Conservation (phyloP, 2,888 invertebrate species). For the Volucella inflata region DNA sequence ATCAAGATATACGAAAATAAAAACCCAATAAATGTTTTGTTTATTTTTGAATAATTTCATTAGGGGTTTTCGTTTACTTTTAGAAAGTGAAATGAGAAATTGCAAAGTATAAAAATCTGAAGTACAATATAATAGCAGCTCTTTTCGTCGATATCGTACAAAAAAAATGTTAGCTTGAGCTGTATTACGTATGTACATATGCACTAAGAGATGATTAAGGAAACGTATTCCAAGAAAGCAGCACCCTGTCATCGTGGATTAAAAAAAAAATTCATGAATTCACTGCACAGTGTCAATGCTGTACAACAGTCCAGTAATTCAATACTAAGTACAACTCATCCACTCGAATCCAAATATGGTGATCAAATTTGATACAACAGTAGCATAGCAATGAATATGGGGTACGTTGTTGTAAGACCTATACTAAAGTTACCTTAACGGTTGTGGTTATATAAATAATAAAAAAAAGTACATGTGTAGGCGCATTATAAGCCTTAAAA, state of each 20-base stretch:
- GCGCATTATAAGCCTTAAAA: no score
- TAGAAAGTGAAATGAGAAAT: conserved; percentile 11
- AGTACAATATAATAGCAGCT: background rate
- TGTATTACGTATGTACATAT: background rate
- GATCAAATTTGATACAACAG: conserved; percentile 22
- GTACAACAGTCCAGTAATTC: conserved; percentile 21
- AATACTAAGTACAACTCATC: conserved; percentile 16
- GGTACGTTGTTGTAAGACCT: conserved; percentile 7
- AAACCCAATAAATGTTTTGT: no score
- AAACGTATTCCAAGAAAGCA: conserved; percentile 17
- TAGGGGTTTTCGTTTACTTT: no score
- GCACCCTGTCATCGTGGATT: conserved; percentile 1
- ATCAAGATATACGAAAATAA: no score
- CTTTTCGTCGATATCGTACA: conserved; percentile 11
- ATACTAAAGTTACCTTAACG: conserved; percentile 9
- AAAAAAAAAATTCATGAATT: background rate
- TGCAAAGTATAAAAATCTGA: background rate
- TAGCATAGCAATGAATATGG: conserved; percentile 28
- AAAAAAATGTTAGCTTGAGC: background rate
- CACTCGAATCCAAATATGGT: conserved; percentile 19
- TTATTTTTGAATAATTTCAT: no score
- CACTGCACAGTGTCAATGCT: conserved; percentile 15
- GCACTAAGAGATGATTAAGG: conserved; percentile 5
- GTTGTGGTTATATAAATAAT: conserved; percentile 14
- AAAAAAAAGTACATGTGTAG: background rate